These are phyloP conservation scores for Lypha dubia DNA, from an alignment of 2,888 invertebrate genomes.

Conservation along the genomic window DNA sequence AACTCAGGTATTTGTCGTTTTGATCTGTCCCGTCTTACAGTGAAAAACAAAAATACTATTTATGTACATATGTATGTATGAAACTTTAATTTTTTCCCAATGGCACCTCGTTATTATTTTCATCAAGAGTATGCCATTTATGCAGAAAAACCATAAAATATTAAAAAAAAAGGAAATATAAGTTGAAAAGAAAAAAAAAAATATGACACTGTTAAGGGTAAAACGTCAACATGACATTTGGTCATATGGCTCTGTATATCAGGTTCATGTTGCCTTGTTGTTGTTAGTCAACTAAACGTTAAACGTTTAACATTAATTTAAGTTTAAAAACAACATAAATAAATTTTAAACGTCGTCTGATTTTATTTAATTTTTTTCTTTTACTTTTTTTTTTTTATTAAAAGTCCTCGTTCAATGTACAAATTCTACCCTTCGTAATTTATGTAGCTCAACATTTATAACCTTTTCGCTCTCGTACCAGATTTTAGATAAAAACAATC, in stretches of 20 bases:
- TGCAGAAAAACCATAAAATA: slow-evolving; percentile 28
- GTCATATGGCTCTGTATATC: slow-evolving; percentile 70
- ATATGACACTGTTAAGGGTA: slow-evolving; percentile 82
- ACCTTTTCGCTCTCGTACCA: slow-evolving; percentile 38
- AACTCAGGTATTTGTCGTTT: no score
- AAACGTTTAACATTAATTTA: slow-evolving; percentile 66
- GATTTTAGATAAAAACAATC: slow-evolving; percentile 70
- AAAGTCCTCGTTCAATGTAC: slow-evolving; percentile 10
- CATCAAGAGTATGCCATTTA: slow-evolving; percentile 75
- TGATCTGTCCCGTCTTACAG: no score
- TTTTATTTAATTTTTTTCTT: slow-evolving; percentile 15
- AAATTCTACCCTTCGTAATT: slow-evolving; percentile 60
- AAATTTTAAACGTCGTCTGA: slow-evolving; percentile 63
- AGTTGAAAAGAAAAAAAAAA: slow-evolving; percentile 41
- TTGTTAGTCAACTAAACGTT: slow-evolving; percentile 61
- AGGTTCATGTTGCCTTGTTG: slow-evolving; percentile 52
- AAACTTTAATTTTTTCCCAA: not conserved
- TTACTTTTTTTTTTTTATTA: slow-evolving; percentile 19
- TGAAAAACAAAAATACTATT: no score
- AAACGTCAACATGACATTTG: slow-evolving; percentile 78
- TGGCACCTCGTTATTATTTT: slow-evolving; percentile 50
- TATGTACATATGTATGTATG: no score
- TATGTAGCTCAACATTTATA: slow-evolving; percentile 46
- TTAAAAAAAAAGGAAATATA: slow-evolving; percentile 46
- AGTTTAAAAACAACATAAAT: slow-evolving; percentile 62